Percentiles rank a stretch among this genome's conserved stretches.
phyloP scores from a whole-genome alignment of 2,888 invertebrate genomes.

The Nipponacmea schrenckii region DNA sequence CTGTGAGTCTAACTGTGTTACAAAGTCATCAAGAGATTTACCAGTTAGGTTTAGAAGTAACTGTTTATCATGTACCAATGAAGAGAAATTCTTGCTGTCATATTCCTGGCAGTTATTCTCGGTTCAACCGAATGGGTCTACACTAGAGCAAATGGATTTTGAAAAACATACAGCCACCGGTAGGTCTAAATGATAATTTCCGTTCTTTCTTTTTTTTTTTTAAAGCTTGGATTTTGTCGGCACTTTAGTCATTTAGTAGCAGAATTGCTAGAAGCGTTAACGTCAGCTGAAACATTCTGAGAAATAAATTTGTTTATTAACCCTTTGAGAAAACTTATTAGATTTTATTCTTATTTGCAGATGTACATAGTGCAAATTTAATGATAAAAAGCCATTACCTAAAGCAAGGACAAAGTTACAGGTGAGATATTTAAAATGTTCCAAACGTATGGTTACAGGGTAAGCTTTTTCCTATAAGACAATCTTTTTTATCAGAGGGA shows the following conservation, averaged over 20 bases:
- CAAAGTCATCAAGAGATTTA: slow-evolving; percentile 9
- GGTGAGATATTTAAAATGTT: neutral
- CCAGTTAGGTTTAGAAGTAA: slow-evolving; percentile 23
- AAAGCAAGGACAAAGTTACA: slow-evolving; percentile 22
- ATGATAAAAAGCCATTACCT: slow-evolving; percentile 18
- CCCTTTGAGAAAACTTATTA: too few species aligned
- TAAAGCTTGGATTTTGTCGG: too few species aligned
- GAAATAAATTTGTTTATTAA: too few species aligned
- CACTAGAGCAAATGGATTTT: slow-evolving; percentile 2
- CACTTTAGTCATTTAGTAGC: too few species aligned
- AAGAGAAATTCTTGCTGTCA: slow-evolving; percentile 6
- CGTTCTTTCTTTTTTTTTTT: too few species aligned
- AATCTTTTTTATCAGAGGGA: too few species aligned
- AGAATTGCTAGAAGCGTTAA: too few species aligned
- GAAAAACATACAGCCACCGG: slow-evolving; percentile 20
- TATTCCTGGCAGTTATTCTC: slow-evolving; percentile 26
- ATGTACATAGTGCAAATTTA: slow-evolving; percentile 22
- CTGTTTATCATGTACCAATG: slow-evolving; percentile 20
- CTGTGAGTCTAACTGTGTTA: slow-evolving; percentile 27
- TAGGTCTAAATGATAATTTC: slow-evolving; percentile 9
- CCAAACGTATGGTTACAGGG: too few species aligned
- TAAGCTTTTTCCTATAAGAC: too few species aligned
- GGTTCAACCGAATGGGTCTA: neutral
- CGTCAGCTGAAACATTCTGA: too few species aligned
- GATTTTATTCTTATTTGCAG: slow-evolving; percentile 11